Base-by-base conservation (phyloP, 1,140 invertebrate genomes). In the Penaeus chinensis region DNA sequence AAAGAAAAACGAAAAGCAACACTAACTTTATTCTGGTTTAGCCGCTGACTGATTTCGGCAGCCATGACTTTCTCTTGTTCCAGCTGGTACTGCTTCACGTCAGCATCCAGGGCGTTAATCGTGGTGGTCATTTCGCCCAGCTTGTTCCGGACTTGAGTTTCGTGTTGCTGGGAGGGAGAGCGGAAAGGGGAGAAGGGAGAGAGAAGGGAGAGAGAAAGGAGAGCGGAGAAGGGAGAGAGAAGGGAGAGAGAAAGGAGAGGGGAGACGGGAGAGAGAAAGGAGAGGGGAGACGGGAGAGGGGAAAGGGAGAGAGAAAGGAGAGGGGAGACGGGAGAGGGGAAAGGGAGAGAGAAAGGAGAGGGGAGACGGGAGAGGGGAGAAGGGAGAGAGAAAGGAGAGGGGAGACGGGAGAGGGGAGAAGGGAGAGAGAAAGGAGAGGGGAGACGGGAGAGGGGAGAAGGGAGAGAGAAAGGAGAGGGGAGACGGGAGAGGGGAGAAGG, bases 51-150 rank as follows among this genome's bases (percentile, higher is more conserved):
- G 27, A 90, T 90, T 82, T 90, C 90, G 1, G 89, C 85, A 1
- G 71, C 54, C 1, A 90, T 37, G 2, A 89, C 87, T 63, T 86
- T 88, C 77, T 90, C 86, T 11, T 89, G 89, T 80, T 89, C 87
- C 18, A 90, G 71, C 0, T 65, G 66, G 76, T 88, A 77, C 0
- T 79, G 65, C 32, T 71, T 81, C n/a, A 90, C n/a, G 32, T 69
- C 60, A 10, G 27, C 74, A 47, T 90, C 89, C 18, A 89, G 60
- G 13, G 82, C 32, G 62, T 82, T 84, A 63, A 90, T 87, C n/a
- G 80, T 65, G 19, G 61, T 80, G 20, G 66, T 80, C 66, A 90
- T 27, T n/a, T 88, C 89, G 47, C 62, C 60, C 2, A 89, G 32
- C 1, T 82, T 66, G 19, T 84, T 62, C 22, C 62, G 60, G 4